Conservation (phyloP, 2,888 invertebrate species). For the Cantharis rustica region DNA sequence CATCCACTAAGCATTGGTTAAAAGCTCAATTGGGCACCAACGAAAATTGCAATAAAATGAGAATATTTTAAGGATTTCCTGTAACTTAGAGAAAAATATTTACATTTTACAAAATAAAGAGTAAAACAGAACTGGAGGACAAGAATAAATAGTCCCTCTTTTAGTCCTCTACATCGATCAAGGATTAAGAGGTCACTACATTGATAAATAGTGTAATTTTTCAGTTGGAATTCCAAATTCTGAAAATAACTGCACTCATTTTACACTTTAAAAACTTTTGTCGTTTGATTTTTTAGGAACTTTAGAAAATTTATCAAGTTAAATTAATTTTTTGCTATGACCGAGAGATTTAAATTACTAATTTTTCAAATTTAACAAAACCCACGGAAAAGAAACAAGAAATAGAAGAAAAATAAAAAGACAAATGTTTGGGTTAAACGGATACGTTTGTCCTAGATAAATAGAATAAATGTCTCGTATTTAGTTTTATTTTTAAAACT, state of each 20-base stretch:
- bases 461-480: background rate
- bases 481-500: background rate
- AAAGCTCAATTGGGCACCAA: background rate
- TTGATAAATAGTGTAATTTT: background rate
- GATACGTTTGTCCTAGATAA: background rate
- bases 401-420: background rate
- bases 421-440: background rate
- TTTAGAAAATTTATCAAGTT: background rate
- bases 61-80: background rate
- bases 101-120: background rate
- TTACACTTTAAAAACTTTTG: background rate
- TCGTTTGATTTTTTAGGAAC: background rate
- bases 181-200: background rate
- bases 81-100: background rate
- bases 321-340: background rate
- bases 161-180: background rate
- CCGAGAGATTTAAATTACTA: background rate
- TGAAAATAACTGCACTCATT: background rate
- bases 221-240: background rate
- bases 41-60: background rate
- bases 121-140: background rate
- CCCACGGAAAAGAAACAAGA: background rate
- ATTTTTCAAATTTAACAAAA: background rate
- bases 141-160: background rate
- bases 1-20: background rate